Percentiles rank a stretch among this genome's conserved stretches.
Conservation (phyloP, 1,140 invertebrate species). For the Mactra quadrangularis region DNA sequence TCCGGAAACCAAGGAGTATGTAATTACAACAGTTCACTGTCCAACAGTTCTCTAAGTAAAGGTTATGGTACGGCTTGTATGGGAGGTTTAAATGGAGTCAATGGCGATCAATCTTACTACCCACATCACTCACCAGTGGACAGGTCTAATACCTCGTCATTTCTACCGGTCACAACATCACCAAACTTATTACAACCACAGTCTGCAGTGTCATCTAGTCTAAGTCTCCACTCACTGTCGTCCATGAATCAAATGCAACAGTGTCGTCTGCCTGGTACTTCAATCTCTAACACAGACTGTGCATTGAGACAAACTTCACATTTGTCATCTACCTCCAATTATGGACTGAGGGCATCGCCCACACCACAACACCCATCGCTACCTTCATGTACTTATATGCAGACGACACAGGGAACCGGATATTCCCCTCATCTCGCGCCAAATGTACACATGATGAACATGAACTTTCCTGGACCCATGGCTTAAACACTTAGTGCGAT, state of each 20-base stretch:
- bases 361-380: constrained; percentile 73
- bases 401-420: constrained; percentile 71
- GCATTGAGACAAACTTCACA: constrained; percentile 71
- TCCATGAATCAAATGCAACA: constrained; percentile 75
- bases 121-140: constrained; percentile 74
- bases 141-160: constrained; percentile 65
- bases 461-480: constrained; percentile 79
- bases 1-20: constrained; percentile 6
- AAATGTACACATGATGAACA: constrained; percentile 81
- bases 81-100: constrained; percentile 34
- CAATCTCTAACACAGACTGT: constrained; percentile 68
- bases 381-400: constrained; percentile 80
- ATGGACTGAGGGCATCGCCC: constrained; percentile 71
- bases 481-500: constrained; percentile 59
- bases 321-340: constrained; percentile 68
- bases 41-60: constrained; percentile 35
- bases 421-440: constrained; percentile 74
- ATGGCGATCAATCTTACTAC: constrained; percentile 73
- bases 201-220: constrained; percentile 65
- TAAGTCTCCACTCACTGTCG: constrained; percentile 64
- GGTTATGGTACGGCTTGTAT: constrained; percentile 59
- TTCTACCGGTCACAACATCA: constrained; percentile 74
- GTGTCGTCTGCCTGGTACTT: constrained; percentile 70
- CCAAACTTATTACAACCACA: constrained; percentile 62
- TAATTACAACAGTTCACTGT: constrained; percentile 43